Conservation (phyloP, 2,113 vertebrate genomes). For the Oreochromis spilurus region DNA sequence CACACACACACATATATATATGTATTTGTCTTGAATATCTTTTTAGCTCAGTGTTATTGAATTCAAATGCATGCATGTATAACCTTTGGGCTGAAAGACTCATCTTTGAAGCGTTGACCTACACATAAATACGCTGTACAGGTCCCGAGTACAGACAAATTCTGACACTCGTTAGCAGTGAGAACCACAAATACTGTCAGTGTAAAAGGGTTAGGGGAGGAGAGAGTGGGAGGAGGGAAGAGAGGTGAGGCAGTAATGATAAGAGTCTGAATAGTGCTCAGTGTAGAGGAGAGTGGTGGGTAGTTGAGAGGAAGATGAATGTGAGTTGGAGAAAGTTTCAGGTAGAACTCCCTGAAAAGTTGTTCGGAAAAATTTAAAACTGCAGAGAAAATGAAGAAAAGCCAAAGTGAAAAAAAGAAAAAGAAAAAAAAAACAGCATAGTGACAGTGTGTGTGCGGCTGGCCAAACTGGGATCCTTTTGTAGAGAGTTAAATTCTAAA, state of each 20-base stretch:
- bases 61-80: conserved; percentile 78
- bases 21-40: conserved; percentile 14
- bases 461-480: conserved; percentile 11
- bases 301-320: background rate
- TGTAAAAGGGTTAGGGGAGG: conserved; percentile 13
- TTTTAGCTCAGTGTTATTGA: conserved; percentile 42
- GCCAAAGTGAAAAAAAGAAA: background rate
- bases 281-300: background rate
- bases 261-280: background rate
- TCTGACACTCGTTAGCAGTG: conserved; percentile 70
- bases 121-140: conserved; percentile 69
- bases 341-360: background rate
- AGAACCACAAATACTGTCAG: conserved; percentile 50
- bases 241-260: conserved; percentile 20
- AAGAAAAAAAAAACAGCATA: background rate
- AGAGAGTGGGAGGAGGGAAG: background rate
- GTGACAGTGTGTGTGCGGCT: background rate
- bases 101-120: conserved; percentile 78
- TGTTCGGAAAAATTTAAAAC: background rate
- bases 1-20: background rate
- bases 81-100: conserved; percentile 75
- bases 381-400: background rate
- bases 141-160: conserved; percentile 70
- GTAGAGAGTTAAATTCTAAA: conserved; percentile 27
- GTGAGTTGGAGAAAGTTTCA: conserved; percentile 15